phyloP scores from a whole-genome alignment of 2,888 invertebrate species.

The Leptura quadrifasciata region DNA sequence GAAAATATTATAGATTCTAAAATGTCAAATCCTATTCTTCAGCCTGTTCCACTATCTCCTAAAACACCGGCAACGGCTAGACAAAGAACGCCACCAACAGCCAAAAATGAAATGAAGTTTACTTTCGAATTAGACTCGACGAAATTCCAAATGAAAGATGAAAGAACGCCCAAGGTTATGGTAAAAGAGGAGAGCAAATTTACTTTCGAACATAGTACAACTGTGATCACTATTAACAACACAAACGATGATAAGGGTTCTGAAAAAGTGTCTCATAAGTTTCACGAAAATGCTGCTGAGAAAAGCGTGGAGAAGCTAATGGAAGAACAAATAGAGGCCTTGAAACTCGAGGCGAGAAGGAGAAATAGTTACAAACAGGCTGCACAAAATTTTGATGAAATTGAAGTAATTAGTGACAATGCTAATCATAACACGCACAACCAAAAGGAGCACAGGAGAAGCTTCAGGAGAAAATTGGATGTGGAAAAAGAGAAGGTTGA shows the following conservation, averaged over 20 bases:
- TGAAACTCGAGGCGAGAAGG: slow-evolving; percentile 68
- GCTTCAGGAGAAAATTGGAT: slow-evolving; percentile 63
- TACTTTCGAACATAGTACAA: slow-evolving; percentile 21
- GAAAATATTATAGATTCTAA: slow-evolving; percentile 67
- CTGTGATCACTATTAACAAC: slow-evolving; percentile 5
- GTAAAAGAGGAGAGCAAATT: slow-evolving; percentile 32
- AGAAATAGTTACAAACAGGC: slow-evolving; percentile 71
- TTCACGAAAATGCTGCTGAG: slow-evolving; percentile 45
- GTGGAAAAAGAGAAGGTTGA: slow-evolving; percentile 64
- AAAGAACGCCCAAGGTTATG: slow-evolving; percentile 58
- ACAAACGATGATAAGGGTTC: not conserved
- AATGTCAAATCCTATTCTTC: slow-evolving; percentile 63
- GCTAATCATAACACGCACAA: slow-evolving; percentile 45
- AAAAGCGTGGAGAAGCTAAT: slow-evolving; percentile 69
- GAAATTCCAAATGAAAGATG: slow-evolving; percentile 42
- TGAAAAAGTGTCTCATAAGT: slow-evolving; percentile 42
- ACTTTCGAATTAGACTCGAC: slow-evolving; percentile 71
- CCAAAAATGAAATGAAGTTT: slow-evolving; percentile 77
- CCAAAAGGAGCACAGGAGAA: slow-evolving; percentile 63
- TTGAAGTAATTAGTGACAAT: slow-evolving; percentile 63
- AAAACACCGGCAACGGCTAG: slow-evolving; percentile 71
- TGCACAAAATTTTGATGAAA: slow-evolving; percentile 69
- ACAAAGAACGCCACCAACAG: slow-evolving; percentile 71
- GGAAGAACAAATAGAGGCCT: slow-evolving; percentile 69
- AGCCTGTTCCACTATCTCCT: slow-evolving; percentile 67